phyloP scores from a whole-genome alignment of 2,888 invertebrate species.

The Chelonus formosanus region DNA sequence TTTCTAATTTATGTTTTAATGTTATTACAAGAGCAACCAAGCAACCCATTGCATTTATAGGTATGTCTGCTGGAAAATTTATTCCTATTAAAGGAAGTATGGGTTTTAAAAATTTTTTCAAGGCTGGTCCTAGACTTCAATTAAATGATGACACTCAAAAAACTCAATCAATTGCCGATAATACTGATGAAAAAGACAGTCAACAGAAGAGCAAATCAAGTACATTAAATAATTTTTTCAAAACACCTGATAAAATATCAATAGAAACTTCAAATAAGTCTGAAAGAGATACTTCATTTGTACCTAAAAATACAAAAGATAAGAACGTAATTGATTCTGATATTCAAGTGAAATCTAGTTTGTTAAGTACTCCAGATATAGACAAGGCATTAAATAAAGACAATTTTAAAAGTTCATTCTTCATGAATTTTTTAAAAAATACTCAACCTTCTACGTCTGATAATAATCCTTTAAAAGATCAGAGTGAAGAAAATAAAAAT shows the following conservation, averaged over 20 bases:
- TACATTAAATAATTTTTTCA: too few relatives aligned
- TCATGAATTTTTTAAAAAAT: constrained; percentile 55
- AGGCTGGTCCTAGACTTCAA: constrained; percentile 53
- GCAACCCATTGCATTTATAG: constrained; percentile 66
- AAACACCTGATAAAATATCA: too few relatives aligned
- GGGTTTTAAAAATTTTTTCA: constrained; percentile 57
- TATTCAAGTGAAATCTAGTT: constrained; percentile 6
- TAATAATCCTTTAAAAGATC: neutral
- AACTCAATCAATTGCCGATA: constrained; percentile 1
- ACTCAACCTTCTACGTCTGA: constrained; percentile 16
- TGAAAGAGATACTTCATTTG: too few relatives aligned
- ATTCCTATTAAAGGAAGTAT: constrained; percentile 52
- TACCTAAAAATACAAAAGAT: constrained; percentile 16
- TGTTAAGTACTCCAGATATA: constrained; percentile 24
- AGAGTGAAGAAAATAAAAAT: neutral
- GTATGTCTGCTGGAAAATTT: constrained; percentile 67
- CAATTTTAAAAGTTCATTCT: constrained; percentile 58
- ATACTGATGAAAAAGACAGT: constrained; percentile 41
- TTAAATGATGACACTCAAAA: constrained; percentile 43
- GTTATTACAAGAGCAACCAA: constrained; percentile 72
- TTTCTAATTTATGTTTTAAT: constrained; percentile 74
- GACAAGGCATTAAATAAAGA: constrained; percentile 42
- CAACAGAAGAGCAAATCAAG: constrained; percentile 11
- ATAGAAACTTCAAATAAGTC: too few relatives aligned
- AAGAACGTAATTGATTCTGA: constrained; percentile 13